Evolutionary conservation across 2,797 vertebrate genomes (phyloP).

Genomic region (Phoeniculus purpureus): DNA sequence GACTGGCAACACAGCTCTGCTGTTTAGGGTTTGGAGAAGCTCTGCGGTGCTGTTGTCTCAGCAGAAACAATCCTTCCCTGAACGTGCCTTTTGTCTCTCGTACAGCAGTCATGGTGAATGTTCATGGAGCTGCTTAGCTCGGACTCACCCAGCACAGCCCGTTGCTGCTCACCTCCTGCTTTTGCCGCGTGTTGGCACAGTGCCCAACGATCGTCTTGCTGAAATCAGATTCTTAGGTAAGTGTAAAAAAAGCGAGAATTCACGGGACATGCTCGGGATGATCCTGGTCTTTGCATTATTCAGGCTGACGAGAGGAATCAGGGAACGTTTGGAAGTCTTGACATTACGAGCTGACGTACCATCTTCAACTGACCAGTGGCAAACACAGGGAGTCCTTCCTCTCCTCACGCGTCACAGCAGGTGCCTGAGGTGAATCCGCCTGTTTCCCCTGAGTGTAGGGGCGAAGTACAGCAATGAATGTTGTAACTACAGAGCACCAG

Average conservation of each 20-base stretch:
- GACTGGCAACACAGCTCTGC: neutral
- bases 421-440: neutral
- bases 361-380: neutral
- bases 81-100: rapidly evolving
- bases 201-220: neutral
- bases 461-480: neutral
- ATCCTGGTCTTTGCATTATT: neutral
- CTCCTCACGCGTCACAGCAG: neutral
- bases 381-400: rapidly evolving
- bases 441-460: neutral
- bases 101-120: neutral
- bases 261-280: neutral
- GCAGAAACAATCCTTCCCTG: neutral
- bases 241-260: neutral
- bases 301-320: neutral
- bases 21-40: neutral
- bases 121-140: neutral
- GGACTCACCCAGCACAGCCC: neutral
- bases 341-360: neutral
- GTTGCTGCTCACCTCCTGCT: neutral
- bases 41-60: neutral
- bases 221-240: neutral
- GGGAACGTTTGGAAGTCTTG: neutral
- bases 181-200: rapidly evolving
- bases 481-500: neutral